These are phyloP conservation scores for Phyllotreta striolata DNA, from an alignment of 2,888 invertebrate species.

Conservation along the genomic window DNA sequence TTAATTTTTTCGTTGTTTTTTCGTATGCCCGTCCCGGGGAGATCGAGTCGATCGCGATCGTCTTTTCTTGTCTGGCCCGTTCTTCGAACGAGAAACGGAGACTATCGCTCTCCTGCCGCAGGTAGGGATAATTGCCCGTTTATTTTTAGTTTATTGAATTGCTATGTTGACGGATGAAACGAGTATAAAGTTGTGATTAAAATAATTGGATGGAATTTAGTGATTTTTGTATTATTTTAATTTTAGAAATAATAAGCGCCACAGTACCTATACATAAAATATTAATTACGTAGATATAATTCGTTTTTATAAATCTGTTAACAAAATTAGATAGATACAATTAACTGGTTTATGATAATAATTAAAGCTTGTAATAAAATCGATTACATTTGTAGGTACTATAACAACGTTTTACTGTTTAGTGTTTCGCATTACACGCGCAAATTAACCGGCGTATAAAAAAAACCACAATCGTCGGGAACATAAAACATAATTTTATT, in stretches of 20 bases:
- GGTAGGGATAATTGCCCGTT: slow-evolving; percentile 4
- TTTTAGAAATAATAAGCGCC: slow-evolving; percentile 1
- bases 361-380: background rate
- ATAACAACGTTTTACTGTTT: background rate
- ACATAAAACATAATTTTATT: slow-evolving; percentile 11
- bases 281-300: too few species aligned
- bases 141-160: slow-evolving; percentile 12
- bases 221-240: slow-evolving; percentile 7
- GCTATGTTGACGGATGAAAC: slow-evolving; percentile 14
- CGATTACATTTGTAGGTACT: background rate
- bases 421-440: background rate
- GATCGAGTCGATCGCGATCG: slow-evolving; percentile 33
- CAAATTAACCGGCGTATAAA: background rate
- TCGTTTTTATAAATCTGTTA: too few species aligned
- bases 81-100: background rate
- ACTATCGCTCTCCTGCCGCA: background rate
- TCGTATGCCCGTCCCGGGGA: background rate
- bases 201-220: slow-evolving; percentile 2
- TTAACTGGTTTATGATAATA: too few species aligned
- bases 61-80: slow-evolving; percentile 32
- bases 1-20: slow-evolving; percentile 55
- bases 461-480: background rate
- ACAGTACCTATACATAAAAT: too few species aligned
- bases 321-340: too few species aligned
- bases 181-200: slow-evolving; percentile 15